These are phyloP conservation scores for Musca vetustissima DNA, from an alignment of 1,140 invertebrate species.

Conservation along the genomic window DNA sequence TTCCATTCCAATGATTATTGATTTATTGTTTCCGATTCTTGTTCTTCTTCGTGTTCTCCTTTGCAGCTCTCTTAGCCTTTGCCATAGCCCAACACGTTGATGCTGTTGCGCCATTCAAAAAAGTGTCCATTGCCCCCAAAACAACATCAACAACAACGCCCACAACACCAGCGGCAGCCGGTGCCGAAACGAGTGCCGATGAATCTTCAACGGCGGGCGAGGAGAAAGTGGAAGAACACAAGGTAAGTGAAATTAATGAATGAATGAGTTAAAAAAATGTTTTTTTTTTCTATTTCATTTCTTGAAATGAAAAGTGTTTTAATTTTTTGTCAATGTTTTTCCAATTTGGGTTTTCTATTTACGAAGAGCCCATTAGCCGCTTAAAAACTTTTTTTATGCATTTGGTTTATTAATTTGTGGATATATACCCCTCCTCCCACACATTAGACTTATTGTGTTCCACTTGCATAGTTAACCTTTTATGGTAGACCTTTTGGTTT, in stretches of 20 bases:
- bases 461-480: conserved; percentile 24
- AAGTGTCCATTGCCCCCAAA: conserved; percentile 51
- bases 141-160: conserved; percentile 40
- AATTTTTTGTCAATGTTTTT: not conserved
- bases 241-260: conserved; percentile 30
- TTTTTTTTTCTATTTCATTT: too few relatives aligned
- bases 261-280: not conserved
- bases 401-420: not conserved
- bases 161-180: conserved; percentile 36
- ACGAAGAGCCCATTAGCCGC: too few relatives aligned
- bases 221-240: conserved; percentile 32
- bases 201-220: conserved; percentile 25
- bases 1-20: too few relatives aligned
- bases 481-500: not conserved
- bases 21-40: not conserved
- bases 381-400: not conserved
- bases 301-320: conserved; percentile 14
- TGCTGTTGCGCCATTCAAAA: conserved; percentile 49
- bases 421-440: not conserved
- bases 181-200: conserved; percentile 25
- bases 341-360: not conserved
- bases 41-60: not conserved
- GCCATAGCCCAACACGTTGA: conserved; percentile 34
- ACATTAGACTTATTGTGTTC: not conserved
- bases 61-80: conserved; percentile 40